These are phyloP conservation scores for Caenorhabditis becei DNA, from an alignment of 2,888 invertebrate genomes.

Conservation along the genomic window DNA sequence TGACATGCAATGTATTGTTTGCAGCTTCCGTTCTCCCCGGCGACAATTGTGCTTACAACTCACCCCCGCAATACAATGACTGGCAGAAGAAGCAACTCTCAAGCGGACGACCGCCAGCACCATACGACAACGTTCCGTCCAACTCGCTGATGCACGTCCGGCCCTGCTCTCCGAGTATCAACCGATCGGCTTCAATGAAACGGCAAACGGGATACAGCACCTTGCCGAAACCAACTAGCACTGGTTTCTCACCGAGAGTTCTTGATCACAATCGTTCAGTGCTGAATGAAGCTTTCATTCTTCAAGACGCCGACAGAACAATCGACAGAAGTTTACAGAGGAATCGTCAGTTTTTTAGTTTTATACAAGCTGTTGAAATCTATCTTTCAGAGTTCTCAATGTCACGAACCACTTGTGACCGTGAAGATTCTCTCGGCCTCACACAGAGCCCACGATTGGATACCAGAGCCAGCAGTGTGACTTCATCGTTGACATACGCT, in stretches of 20 bases:
- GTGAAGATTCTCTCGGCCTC: slow-evolving; percentile 65
- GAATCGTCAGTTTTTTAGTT: slow-evolving; percentile 29
- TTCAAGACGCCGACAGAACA: slow-evolving; percentile 32
- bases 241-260: slow-evolving; percentile 13
- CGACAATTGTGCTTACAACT: slow-evolving; percentile 46
- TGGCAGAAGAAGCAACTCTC: slow-evolving; percentile 46
- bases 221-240: slow-evolving; percentile 27
- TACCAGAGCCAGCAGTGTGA: slow-evolving; percentile 65
- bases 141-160: slow-evolving; percentile 38
- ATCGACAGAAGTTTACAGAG: slow-evolving; percentile 24
- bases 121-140: slow-evolving; percentile 68
- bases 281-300: slow-evolving; percentile 34
- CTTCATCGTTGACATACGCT: slow-evolving; percentile 66
- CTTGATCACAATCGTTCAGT: slow-evolving; percentile 34
- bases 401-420: slow-evolving; percentile 55
- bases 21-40: slow-evolving; percentile 62
- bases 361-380: not conserved
- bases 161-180: slow-evolving; percentile 23
- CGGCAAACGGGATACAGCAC: slow-evolving; percentile 47
- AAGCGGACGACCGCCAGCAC: slow-evolving; percentile 20
- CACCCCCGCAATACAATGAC: slow-evolving; percentile 47
- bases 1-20: not conserved
- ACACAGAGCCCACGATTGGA: slow-evolving; percentile 57
- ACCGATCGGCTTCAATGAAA: slow-evolving; percentile 30
- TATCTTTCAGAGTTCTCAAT: slow-evolving; percentile 46